phyloP scores from a whole-genome alignment of 1,140 invertebrate genomes.

The Musca vetustissima region DNA sequence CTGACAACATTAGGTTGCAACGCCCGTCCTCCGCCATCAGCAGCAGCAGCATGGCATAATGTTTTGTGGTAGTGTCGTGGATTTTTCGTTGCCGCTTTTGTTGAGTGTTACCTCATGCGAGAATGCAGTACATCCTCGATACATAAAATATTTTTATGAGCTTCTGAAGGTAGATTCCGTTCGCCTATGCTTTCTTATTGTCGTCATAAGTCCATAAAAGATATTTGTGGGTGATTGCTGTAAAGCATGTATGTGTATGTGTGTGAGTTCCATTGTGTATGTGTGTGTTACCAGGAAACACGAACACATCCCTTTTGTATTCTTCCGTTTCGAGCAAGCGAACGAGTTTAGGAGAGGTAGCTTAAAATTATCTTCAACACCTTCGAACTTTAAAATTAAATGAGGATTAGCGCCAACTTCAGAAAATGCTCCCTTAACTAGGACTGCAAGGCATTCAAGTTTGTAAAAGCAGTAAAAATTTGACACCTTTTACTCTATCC shows the following conservation, averaged over 20 bases:
- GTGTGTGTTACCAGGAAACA: not conserved
- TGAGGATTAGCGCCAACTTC: constrained; percentile 47
- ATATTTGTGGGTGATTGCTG: not conserved
- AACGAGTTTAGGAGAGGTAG: not conserved
- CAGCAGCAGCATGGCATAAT: not conserved
- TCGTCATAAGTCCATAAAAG: not conserved
- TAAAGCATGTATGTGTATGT: not conserved
- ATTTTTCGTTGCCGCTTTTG: not conserved
- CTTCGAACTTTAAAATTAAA: constrained; percentile 56
- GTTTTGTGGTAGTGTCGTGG: not conserved
- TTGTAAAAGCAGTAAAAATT: not conserved
- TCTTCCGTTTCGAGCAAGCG: not conserved
- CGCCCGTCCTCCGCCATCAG: constrained; percentile 23
- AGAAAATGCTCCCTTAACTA: too few relatives aligned
- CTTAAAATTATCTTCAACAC: constrained; percentile 55
- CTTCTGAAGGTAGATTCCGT: constrained; percentile 11
- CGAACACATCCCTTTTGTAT: not conserved
- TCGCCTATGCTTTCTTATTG: not conserved
- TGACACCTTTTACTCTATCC: constrained; percentile 4
- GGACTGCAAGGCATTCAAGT: too few relatives aligned
- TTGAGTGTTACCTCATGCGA: not conserved
- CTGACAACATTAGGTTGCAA: constrained; percentile 52
- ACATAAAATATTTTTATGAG: constrained; percentile 56
- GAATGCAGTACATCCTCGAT: not conserved
- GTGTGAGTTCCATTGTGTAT: too few relatives aligned